Base-by-base conservation (phyloP, 2,888 invertebrate species). In the Agrochola lota region DNA sequence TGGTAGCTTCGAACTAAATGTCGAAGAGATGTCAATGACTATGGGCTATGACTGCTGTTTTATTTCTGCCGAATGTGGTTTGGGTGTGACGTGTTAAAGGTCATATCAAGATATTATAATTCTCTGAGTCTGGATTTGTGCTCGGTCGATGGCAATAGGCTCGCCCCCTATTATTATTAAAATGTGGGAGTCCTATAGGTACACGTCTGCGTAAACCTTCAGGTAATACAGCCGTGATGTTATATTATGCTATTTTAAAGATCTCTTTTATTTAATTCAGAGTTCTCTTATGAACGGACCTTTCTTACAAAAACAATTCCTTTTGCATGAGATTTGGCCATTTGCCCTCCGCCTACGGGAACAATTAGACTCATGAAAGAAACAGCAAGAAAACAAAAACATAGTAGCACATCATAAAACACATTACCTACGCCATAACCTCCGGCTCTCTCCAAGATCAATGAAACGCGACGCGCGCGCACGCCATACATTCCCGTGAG, bases 381-480 rank as follows among this genome's bases (percentile, higher is more conserved):
- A 78, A 62, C 40, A 26, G 11, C 7, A 77, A 55, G 49, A 71
- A 71, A 72, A 76, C 71, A 78, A 81, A 67, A 72, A 77, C 69
- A 75, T 46, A 55, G 49, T 7, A 74, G 67, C 35, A 59, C 68
- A 57, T 77, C 59, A 71, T 72, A 57, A 64, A 77, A 77, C 70
- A 49, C 40, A 52, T 69, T 72, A 68, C 52, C 55, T 64, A 55
- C 67, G 60, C 72, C 63, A 72, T 64, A 72, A 75, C 71, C 66
- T 57, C 71, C 23, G n/a, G 57, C 35, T 52, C 59, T 52, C 55
- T 70, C 40, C 52, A 64, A 76, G 68, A 80, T 85, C 83, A 87
- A 87, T 85, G 87, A 74, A 80, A 63, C 71, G 79, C 76, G 71
- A n/a, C 85, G 85, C 64, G n/a, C 75, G 71, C 88, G 87, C 80